A percentile compares a stretch with the other conserved stretches of the same genome.
Conservation (phyloP, 2,113 vertebrate species). For the Typhlomys cinereus region DNA sequence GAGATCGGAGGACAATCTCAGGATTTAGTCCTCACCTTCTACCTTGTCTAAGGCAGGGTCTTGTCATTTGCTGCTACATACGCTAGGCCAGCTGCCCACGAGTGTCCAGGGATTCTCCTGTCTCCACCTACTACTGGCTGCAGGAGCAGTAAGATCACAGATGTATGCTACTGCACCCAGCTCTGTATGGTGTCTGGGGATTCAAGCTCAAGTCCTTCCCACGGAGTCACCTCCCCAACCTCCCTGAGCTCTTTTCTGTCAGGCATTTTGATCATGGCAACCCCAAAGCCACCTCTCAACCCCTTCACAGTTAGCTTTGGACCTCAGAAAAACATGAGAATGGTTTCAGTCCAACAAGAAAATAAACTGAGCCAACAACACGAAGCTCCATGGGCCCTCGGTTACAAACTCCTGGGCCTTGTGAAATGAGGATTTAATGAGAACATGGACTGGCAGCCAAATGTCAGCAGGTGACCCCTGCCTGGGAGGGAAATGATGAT, state of each 20-base stretch:
- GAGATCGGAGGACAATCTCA: no score
- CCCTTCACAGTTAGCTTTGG: not conserved
- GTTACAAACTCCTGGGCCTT: not conserved
- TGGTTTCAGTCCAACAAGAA: not conserved
- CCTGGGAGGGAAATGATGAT: not conserved
- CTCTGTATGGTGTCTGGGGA: no score
- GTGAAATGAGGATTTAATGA: conserved; percentile 20
- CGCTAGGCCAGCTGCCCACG: no score
- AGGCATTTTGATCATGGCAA: not conserved
- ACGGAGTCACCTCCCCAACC: no score
- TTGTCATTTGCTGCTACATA: no score
- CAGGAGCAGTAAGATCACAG: no score
- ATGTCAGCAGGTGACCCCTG: not conserved
- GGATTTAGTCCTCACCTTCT: no score
- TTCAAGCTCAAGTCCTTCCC: no score
- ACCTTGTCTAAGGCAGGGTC: no score
- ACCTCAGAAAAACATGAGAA: not conserved
- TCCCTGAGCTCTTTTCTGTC: not conserved
- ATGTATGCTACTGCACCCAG: no score
- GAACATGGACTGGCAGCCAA: not conserved
- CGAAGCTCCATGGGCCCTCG: not conserved
- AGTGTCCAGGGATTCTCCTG: no score
- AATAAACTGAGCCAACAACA: not conserved
- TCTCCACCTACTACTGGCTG: no score
- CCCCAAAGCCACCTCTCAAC: not conserved